These are phyloP conservation scores for Eupsilia transversa DNA, from an alignment of 2,888 invertebrate genomes.

Conservation along the genomic window DNA sequence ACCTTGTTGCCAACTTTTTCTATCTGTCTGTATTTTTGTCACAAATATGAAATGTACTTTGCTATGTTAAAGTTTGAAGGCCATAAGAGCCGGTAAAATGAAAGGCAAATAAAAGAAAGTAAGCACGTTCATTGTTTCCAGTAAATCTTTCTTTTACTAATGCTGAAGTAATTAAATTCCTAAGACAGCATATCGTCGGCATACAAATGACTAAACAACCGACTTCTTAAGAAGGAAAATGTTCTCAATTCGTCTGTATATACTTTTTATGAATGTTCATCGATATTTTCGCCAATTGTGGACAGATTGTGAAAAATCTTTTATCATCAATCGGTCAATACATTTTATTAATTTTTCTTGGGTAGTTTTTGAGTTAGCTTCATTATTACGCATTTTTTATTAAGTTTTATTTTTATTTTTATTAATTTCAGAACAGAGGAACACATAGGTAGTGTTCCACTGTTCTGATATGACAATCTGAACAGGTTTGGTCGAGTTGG, in stretches of 20 bases:
- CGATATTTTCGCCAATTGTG: too few species aligned
- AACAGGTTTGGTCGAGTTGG: slow-evolving; percentile 9
- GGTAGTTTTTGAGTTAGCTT: too few species aligned
- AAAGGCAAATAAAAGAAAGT: slow-evolving; percentile 5
- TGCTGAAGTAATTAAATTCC: slow-evolving; percentile 22
- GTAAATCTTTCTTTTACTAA: background rate
- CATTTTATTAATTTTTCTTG: too few species aligned
- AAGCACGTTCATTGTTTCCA: background rate
- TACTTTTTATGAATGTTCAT: too few species aligned
- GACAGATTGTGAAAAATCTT: too few species aligned
- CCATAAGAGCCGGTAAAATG: background rate
- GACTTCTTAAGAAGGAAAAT: too few species aligned
- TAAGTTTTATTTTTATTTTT: too few species aligned
- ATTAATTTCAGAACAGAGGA: too few species aligned
- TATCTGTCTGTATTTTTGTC: background rate
- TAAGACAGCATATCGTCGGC: background rate
- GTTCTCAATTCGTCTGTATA: too few species aligned
- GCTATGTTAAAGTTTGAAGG: background rate
- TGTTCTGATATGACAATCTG: background rate
- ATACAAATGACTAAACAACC: slow-evolving; percentile 13
- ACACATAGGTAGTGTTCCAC: too few species aligned
- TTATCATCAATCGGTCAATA: too few species aligned
- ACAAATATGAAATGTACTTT: background rate
- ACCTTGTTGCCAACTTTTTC: background rate
- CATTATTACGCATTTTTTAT: too few species aligned